Conservation (phyloP, 2,113 vertebrate genomes). For the Athene noctua region DNA sequence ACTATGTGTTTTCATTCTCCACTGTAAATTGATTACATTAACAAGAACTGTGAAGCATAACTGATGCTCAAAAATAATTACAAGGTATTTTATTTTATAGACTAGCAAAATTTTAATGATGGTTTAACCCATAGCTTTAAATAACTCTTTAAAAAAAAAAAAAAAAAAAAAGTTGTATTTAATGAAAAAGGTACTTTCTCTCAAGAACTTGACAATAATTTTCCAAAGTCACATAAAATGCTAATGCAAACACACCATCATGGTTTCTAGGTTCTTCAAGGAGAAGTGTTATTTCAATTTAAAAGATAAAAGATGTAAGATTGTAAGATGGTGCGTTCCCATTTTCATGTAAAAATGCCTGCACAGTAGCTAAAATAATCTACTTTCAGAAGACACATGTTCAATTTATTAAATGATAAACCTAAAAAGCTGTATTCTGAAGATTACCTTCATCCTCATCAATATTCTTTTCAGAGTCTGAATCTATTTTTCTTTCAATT, state of each 20-base stretch:
- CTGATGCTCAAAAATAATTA: not conserved
- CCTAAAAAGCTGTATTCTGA: constrained; percentile 12
- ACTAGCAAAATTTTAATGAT: not conserved
- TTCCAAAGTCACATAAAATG: not conserved
- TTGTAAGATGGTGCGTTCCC: not conserved
- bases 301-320: not conserved
- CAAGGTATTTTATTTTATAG: not conserved
- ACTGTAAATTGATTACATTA: not conserved
- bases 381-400: not conserved
- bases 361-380: not conserved
- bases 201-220: not conserved
- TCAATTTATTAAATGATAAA: constrained; percentile 16
- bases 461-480: constrained; percentile 23
- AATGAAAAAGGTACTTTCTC: not conserved
- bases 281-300: not conserved
- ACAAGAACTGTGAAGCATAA: not conserved
- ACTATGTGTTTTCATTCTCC: not conserved
- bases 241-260: not conserved
- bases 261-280: not conserved
- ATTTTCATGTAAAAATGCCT: not conserved
- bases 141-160: not conserved
- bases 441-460: constrained; percentile 15
- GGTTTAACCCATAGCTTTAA: not conserved
- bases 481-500: constrained; percentile 24
- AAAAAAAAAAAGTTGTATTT: not conserved